These are phyloP conservation scores for Syngnathus rostellatus DNA, from an alignment of 2,797 vertebrate genomes.

Conservation along the genomic window DNA sequence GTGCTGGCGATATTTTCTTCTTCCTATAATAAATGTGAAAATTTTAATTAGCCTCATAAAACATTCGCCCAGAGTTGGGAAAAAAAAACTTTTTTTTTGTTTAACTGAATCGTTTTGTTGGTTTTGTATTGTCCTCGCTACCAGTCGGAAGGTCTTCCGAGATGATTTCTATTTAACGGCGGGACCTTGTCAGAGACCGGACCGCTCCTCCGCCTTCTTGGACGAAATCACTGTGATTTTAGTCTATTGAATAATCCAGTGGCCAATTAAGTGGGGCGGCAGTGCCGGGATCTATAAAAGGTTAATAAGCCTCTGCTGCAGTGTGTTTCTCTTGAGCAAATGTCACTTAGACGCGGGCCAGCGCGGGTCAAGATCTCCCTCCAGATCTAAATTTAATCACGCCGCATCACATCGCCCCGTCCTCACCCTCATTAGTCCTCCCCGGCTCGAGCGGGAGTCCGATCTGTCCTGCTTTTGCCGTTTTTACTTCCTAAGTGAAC, in stretches of 20 bases:
- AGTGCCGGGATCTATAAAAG: constrained; percentile 71
- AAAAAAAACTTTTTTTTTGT: background rate
- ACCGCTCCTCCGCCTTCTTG: constrained; percentile 50
- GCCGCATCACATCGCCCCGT: constrained; percentile 65
- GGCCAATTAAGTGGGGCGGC: constrained; percentile 71
- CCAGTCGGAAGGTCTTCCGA: constrained; percentile 13
- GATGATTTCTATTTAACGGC: constrained; percentile 28
- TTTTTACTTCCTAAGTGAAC: constrained; percentile 30
- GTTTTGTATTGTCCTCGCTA: constrained; percentile 16
- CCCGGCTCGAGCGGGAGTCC: constrained; percentile 62
- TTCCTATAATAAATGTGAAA: too few species aligned
- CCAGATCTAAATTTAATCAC: constrained; percentile 81
- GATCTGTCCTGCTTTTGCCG: constrained; percentile 56
- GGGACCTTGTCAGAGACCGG: constrained; percentile 35
- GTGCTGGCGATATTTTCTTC: too few species aligned
- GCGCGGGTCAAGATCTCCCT: constrained; percentile 74
- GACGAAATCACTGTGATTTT: constrained; percentile 68
- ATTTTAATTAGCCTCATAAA: too few species aligned
- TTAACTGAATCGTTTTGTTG: constrained; percentile 10
- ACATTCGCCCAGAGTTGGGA: too few species aligned
- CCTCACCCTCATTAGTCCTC: constrained; percentile 76
- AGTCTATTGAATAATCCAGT: constrained; percentile 75
- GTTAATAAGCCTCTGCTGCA: constrained; percentile 77
- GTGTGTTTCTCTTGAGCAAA: constrained; percentile 75
- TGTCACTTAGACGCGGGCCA: constrained; percentile 78